These are phyloP conservation scores for Kryptolebias marmoratus DNA, from an alignment of 2,113 vertebrate species.

Conservation along the genomic window DNA sequence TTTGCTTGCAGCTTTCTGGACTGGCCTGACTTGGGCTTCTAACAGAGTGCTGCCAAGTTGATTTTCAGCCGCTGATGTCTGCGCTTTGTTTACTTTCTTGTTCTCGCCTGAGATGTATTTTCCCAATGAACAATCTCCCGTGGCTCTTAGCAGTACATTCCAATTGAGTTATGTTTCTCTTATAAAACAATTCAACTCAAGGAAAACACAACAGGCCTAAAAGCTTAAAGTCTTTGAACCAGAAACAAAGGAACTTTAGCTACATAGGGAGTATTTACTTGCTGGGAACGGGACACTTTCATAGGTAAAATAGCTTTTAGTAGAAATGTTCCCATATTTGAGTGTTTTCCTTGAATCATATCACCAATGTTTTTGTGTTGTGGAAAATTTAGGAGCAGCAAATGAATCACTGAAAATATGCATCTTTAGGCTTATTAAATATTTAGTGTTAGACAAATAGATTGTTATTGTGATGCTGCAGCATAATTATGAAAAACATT, in stretches of 20 bases:
- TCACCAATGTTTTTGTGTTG: too few relatives aligned
- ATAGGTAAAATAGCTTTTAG: too few relatives aligned
- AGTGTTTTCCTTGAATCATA: too few relatives aligned
- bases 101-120: background rate
- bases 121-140: background rate
- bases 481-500: too few relatives aligned
- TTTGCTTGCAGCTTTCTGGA: slow-evolving; percentile 1
- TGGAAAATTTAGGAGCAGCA: too few relatives aligned
- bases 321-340: too few relatives aligned
- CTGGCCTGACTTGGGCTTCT: background rate
- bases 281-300: too few relatives aligned
- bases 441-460: too few relatives aligned
- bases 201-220: background rate
- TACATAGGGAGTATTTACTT: background rate
- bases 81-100: background rate
- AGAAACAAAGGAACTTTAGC: background rate
- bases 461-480: too few relatives aligned
- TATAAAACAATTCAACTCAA: background rate
- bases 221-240: background rate
- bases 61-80: background rate
- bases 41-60: background rate
- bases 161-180: background rate
- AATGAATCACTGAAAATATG: too few relatives aligned
- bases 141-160: background rate
- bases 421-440: too few relatives aligned